A percentile compares a stretch with the other conserved stretches of the same genome.
Evolutionary conservation across 2,113 vertebrate species (phyloP).

Genomic region (Podarcis muralis): DNA sequence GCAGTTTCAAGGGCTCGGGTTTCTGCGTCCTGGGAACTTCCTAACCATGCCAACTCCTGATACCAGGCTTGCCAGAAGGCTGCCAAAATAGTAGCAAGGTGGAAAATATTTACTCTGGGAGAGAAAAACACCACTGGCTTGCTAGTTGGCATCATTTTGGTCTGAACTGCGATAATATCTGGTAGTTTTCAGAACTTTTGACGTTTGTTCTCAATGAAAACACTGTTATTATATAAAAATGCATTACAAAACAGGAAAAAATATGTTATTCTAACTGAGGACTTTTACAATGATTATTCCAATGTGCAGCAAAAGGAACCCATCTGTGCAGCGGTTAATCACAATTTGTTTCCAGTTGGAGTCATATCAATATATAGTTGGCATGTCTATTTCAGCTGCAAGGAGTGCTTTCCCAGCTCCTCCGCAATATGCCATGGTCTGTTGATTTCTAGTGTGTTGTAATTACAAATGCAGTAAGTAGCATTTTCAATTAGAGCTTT

Average conservation of each 20-base stretch:
- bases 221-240: background rate
- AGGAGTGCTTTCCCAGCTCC: background rate
- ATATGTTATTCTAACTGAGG: background rate
- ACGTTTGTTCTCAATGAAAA: conserved; percentile 52
- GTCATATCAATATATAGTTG: background rate
- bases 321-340: background rate
- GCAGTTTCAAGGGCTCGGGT: background rate
- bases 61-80: background rate
- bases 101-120: accelerated
- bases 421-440: background rate
- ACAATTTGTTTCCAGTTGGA: background rate
- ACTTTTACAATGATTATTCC: background rate
- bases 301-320: background rate
- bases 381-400: background rate
- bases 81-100: background rate
- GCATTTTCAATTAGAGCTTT: background rate
- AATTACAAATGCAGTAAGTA: background rate
- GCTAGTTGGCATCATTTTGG: background rate
- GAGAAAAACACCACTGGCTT: accelerated
- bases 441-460: background rate
- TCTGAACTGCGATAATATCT: background rate
- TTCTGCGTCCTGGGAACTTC: background rate
- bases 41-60: no score
- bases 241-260: background rate
- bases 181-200: conserved; percentile 5